Evolutionary conservation across 2,113 vertebrate species (phyloP).

Genomic region (Dromaius novaehollandiae): DNA sequence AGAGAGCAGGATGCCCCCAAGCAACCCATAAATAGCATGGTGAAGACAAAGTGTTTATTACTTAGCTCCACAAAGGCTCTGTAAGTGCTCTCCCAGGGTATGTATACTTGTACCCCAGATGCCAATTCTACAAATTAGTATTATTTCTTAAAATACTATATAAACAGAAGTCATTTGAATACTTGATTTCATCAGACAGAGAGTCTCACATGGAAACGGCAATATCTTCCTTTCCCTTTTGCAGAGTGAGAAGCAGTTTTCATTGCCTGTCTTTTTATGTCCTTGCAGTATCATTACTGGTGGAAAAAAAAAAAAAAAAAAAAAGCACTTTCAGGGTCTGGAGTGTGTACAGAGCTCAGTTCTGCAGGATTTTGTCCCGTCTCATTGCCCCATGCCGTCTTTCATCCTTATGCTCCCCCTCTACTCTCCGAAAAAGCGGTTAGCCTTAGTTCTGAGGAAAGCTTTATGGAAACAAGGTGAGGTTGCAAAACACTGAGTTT

Average conservation of each 20-base stretch:
- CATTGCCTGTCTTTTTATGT: constrained; percentile 44
- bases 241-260: constrained; percentile 54
- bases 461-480: neutral
- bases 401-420: neutral
- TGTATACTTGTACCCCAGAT: constrained; percentile 54
- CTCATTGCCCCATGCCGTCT: neutral
- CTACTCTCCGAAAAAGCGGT: too few relatives aligned
- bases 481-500: too few relatives aligned
- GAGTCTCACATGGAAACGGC: constrained; percentile 36
- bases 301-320: constrained; percentile 18
- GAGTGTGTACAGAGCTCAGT: neutral
- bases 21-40: constrained; percentile 83
- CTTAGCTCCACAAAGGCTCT: constrained; percentile 73
- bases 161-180: constrained; percentile 69
- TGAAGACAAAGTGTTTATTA: constrained; percentile 83
- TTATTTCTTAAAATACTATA: constrained; percentile 73
- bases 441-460: neutral
- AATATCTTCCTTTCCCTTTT: constrained; percentile 46
- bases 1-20: constrained; percentile 77
- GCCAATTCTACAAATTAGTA: constrained; percentile 72
- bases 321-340: neutral
- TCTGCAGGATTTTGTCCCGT: neutral
- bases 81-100: constrained; percentile 75
- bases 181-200: constrained; percentile 57
- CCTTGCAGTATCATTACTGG: constrained; percentile 11